Evolutionary conservation across 2,888 invertebrate genomes (phyloP).

Genomic region (Holacanthella duospinosa): DNA sequence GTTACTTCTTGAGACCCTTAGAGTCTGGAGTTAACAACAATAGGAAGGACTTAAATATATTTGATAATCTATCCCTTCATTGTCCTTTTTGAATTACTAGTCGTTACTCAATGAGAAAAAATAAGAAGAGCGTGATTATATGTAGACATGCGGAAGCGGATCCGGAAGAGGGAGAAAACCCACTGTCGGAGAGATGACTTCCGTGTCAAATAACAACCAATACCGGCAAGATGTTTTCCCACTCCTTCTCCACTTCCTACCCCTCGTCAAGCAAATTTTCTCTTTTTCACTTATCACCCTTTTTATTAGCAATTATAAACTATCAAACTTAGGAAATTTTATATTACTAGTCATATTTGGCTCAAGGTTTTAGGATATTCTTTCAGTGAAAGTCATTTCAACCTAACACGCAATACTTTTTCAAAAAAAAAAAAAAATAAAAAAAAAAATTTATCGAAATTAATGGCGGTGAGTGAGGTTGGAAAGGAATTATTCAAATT

Average conservation of each 20-base stretch:
- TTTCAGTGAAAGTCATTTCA: too few species aligned
- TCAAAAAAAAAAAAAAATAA: too few species aligned
- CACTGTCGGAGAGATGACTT: conserved; percentile 33
- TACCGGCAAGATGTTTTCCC: conserved; percentile 31
- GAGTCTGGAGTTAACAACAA: neutral
- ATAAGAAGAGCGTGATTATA: conserved; percentile 12
- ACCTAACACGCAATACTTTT: too few species aligned
- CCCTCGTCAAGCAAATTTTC: neutral
- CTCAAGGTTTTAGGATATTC: too few species aligned
- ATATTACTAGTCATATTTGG: neutral
- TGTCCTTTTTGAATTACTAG: too few species aligned
- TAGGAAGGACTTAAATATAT: too few species aligned
- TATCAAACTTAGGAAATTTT: neutral
- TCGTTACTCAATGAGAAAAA: conserved; percentile 14
- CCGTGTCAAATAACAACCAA: neutral
- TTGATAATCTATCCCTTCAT: too few species aligned
- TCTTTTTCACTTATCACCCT: too few species aligned
- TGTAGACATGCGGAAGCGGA: conserved; percentile 24
- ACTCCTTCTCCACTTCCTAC: conserved; percentile 17
- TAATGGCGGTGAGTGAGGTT: too few species aligned
- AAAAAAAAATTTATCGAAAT: too few species aligned
- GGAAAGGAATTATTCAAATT: too few species aligned
- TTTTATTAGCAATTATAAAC: too few species aligned
- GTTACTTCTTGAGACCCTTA: neutral
- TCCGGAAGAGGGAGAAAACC: conserved; percentile 12